Evolutionary conservation across 1,140 invertebrate species (phyloP), one percentile per base, ranked within the genome.

Genomic region (Drosophila tsacasi): DNA sequence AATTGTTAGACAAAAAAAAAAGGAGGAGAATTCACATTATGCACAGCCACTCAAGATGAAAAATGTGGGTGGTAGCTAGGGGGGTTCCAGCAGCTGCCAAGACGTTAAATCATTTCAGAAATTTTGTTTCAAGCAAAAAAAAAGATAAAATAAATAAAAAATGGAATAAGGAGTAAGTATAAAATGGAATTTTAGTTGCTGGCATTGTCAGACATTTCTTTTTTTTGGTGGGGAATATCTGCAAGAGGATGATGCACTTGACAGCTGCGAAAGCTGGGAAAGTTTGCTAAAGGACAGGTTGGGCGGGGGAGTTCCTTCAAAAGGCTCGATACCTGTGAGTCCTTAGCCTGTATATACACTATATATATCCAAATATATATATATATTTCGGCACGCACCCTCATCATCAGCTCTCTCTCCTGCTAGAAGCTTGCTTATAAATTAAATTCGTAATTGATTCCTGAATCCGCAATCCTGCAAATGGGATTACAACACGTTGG

Each of bases 361-460:
- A 9, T 44, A 44, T 44, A 12, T 42, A 21, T n/a, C n/a, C n/a
- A n/a, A n/a, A n/a, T 50, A 25, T 8, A 9, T 15, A 52, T 32
- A 32, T 52, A 13, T 32, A 7, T 32, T 9, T 15, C 32, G 5
- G 19, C 21, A 25, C 21, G 37, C 40, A 76, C 44, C 73, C 73
- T 64, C 73, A 42, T 76, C 49, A 63, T 32, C 30, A 42, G 35
- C 42, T 79, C 74, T 58, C 68, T 81, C 61, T 59, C 12, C 13
- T 17, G 47, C 30, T 62, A 19, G 27, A 27, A 63, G 76, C 84
- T 61, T 61, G 57, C 75, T 69, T 89, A 90, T 89, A 89, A 89
- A 89, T 89, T 89, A 89, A 89, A 89, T 89, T 89, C 85, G 84
- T 89, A 89, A 89, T 89, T 89, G 84, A 89, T 89, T 89, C 84